Percentiles rank a stretch among this genome's conserved stretches.
Conservation (phyloP, 2,113 vertebrate species). For the Laticauda colubrina region DNA sequence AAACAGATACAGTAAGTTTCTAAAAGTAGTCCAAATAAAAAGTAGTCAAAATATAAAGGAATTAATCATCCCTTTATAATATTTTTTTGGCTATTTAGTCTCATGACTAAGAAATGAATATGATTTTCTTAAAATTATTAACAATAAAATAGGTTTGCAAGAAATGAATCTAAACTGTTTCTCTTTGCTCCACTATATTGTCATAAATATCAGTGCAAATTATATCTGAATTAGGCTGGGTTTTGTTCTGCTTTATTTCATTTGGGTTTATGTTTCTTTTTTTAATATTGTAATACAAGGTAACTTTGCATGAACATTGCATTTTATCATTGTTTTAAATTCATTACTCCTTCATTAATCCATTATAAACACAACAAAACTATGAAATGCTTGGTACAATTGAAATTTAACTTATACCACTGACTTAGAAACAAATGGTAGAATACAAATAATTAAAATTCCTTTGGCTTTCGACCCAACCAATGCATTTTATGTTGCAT, state of each 20-base stretch:
- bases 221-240: not conserved
- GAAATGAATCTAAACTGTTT: not conserved
- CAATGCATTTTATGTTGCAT: not conserved
- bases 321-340: constrained; percentile 35
- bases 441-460: constrained; percentile 18
- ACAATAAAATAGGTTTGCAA: not conserved
- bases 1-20: not conserved
- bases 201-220: not conserved
- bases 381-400: not conserved
- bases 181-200: not conserved
- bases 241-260: not conserved
- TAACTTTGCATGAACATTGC: constrained; percentile 6
- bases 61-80: not conserved
- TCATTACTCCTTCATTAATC: not conserved
- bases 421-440: constrained; percentile 15
- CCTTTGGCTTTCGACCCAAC: not conserved
- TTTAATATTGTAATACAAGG: not conserved
- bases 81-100: not conserved
- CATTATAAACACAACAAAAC: not conserved
- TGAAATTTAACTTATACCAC: not conserved
- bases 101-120: not conserved
- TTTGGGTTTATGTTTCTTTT: not conserved
- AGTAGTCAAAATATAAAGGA: not conserved
- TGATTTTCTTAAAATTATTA: not conserved
- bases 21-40: not conserved